Conservation (phyloP, 2,888 invertebrate genomes). For the Acleris emargana region DNA sequence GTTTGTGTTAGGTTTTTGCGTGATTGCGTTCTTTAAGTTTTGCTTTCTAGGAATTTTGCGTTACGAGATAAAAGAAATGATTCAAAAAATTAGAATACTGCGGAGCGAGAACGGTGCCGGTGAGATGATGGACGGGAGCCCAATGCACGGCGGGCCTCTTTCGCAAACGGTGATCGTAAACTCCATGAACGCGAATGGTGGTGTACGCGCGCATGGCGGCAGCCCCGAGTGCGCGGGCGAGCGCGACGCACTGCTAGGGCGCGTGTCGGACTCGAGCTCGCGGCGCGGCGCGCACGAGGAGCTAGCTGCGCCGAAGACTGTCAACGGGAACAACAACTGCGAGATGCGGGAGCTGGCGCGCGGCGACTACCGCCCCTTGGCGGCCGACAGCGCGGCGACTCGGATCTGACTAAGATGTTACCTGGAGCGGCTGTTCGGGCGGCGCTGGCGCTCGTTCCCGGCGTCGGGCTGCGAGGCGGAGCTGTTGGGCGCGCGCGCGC, state of each 20-base stretch:
- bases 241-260: constrained; percentile 83
- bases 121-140: constrained; percentile 74
- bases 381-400: constrained; percentile 80
- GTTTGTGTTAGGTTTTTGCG: constrained; percentile 93
- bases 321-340: constrained; percentile 90
- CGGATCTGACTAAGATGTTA: constrained; percentile 91
- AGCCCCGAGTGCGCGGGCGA: constrained; percentile 83
- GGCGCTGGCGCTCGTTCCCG: constrained; percentile 81
- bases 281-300: constrained; percentile 74
- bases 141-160: constrained; percentile 75
- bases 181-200: constrained; percentile 83
- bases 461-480: constrained; percentile 70
- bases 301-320: constrained; percentile 84
- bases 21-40: constrained; percentile 93
- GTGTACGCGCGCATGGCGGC: constrained; percentile 83
- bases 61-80: constrained; percentile 95
- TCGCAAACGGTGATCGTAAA: constrained; percentile 79
- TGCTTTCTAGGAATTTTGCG: constrained; percentile 94
- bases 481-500: constrained; percentile 58
- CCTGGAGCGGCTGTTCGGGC: constrained; percentile 88
- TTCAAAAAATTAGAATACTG: constrained; percentile 93
- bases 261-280: constrained; percentile 75
- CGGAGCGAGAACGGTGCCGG: constrained; percentile 86
- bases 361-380: constrained; percentile 78
- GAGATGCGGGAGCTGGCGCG: constrained; percentile 89